Evolutionary conservation across 30 jellyfish, hydroid and myxozoan genomes (phyloP).

Genomic region (Calvadosia cruxmelitensis): DNA sequence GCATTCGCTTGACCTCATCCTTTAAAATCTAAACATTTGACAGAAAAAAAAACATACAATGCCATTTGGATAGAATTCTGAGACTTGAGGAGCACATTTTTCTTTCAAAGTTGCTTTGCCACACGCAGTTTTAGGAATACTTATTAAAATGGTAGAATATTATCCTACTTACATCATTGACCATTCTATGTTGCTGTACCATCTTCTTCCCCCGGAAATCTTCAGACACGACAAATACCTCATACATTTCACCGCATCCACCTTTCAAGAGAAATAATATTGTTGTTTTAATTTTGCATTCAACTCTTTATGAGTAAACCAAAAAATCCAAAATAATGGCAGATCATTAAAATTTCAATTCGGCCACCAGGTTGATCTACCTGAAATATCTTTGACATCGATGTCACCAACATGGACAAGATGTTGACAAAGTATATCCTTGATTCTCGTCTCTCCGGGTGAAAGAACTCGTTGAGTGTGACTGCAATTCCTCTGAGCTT

Average conservation of each 20-base stretch:
- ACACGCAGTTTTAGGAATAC: background rate
- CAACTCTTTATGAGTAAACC: too few relatives aligned
- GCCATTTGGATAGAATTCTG: background rate
- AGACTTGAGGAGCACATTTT: background rate
- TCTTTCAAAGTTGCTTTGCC: background rate
- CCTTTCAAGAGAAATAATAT: too few relatives aligned
- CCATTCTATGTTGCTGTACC: constrained; percentile 77
- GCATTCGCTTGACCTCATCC: constrained; percentile 57
- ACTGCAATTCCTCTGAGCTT: too few relatives aligned
- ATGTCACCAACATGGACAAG: too few relatives aligned
- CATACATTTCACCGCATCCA: constrained; percentile 94
- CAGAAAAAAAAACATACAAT: background rate
- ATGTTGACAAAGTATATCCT: too few relatives aligned
- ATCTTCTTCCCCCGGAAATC: constrained; percentile 73
- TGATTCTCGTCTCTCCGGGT: too few relatives aligned
- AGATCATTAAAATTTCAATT: too few relatives aligned
- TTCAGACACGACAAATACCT: constrained; percentile 45
- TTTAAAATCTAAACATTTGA: constrained; percentile 28
- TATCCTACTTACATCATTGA: constrained; percentile 45
- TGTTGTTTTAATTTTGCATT: too few relatives aligned
- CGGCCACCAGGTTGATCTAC: too few relatives aligned
- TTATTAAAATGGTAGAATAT: background rate
- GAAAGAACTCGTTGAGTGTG: too few relatives aligned
- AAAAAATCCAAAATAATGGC: too few relatives aligned
- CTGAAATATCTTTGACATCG: too few relatives aligned